Conservation (phyloP, 37 sponge, comb jelly and placozoan genomes). For the Geodia barretti region DNA sequence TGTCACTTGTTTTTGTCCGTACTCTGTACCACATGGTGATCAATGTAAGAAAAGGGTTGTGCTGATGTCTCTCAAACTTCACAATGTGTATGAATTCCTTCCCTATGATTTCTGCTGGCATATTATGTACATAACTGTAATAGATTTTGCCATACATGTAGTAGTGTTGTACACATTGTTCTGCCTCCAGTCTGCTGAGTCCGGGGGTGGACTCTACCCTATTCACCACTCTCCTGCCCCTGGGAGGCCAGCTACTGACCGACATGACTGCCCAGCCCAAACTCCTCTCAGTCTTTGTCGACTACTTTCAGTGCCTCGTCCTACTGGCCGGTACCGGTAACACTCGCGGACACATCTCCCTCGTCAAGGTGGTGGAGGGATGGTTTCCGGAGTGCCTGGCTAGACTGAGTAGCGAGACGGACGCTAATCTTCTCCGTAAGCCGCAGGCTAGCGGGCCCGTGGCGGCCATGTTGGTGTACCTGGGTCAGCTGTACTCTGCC, state of each 20-base stretch:
- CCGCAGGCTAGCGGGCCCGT: constrained; percentile 12
- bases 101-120: neutral
- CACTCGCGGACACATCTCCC: constrained; percentile 54
- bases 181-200: constrained; percentile 6
- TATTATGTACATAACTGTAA: neutral
- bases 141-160: neutral
- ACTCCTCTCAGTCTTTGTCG: constrained; percentile 19
- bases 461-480: constrained; percentile 34
- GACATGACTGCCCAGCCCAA: constrained; percentile 6
- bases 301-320: constrained; percentile 48
- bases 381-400: constrained; percentile 55
- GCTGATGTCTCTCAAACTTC: too few relatives aligned
- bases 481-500: constrained; percentile 54
- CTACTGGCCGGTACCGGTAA: constrained; percentile 49
- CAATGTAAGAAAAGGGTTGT: too few relatives aligned
- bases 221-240: constrained; percentile 48
- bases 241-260: constrained; percentile 40
- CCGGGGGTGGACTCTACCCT: constrained; percentile 10
- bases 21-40: too few relatives aligned
- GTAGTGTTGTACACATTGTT: neutral
- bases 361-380: constrained; percentile 45
- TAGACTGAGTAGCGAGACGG: neutral
- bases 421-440: neutral
- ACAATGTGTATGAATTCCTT: neutral
- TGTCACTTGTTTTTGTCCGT: too few relatives aligned